Evolutionary conservation across 2,888 invertebrate genomes (phyloP).

Genomic region (Melanotus villosus): DNA sequence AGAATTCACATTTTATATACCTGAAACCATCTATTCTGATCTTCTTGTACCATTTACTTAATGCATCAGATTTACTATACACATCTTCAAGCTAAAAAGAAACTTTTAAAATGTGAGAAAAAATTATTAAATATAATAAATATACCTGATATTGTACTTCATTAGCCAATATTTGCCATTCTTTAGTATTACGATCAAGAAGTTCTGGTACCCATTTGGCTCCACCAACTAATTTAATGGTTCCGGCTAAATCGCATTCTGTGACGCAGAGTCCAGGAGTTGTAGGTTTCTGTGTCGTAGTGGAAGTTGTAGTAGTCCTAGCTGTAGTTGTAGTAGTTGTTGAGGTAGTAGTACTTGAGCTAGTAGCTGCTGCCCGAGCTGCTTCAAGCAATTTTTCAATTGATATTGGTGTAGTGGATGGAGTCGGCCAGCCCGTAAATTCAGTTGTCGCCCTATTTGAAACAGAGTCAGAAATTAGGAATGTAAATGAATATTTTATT

Average conservation of each 20-base stretch:
- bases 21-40: slow-evolving; percentile 89
- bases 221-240: slow-evolving; percentile 86
- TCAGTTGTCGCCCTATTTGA: slow-evolving; percentile 82
- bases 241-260: slow-evolving; percentile 89
- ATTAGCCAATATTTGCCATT: slow-evolving; percentile 87
- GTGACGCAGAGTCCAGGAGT: slow-evolving; percentile 84
- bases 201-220: slow-evolving; percentile 89
- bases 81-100: slow-evolving; percentile 84
- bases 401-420: slow-evolving; percentile 88
- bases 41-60: slow-evolving; percentile 88
- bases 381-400: slow-evolving; percentile 84
- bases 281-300: slow-evolving; percentile 78
- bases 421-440: slow-evolving; percentile 93
- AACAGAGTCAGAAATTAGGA: not conserved
- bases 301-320: slow-evolving; percentile 79
- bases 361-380: slow-evolving; percentile 74
- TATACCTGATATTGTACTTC: slow-evolving; percentile 85
- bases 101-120: slow-evolving; percentile 1
- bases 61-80: slow-evolving; percentile 80
- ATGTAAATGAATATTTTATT: too few species aligned
- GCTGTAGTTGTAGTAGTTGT: slow-evolving; percentile 77
- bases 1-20: too few species aligned
- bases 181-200: slow-evolving; percentile 87
- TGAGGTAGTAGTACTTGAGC: slow-evolving; percentile 65
- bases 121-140: not conserved